phyloP scores from a whole-genome alignment of 2,113 vertebrate species.

The Dasyurus viverrinus region DNA sequence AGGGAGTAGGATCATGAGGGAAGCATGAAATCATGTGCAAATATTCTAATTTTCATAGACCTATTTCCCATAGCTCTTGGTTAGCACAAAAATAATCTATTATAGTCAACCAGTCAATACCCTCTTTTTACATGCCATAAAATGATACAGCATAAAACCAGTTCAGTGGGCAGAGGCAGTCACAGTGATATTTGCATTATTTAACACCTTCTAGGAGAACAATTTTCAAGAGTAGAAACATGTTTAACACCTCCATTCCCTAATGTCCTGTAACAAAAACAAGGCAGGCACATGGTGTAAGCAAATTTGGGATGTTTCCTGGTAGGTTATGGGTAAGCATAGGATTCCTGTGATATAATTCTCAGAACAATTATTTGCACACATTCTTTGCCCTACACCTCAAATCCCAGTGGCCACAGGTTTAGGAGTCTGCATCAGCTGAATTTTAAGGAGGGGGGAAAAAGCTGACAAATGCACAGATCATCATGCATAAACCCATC shows the following conservation, averaged over 20 bases:
- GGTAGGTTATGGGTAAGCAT: slow-evolving; percentile 51
- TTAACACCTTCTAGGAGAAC: slow-evolving; percentile 54
- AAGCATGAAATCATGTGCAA: slow-evolving; percentile 38
- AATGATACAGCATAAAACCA: slow-evolving; percentile 51
- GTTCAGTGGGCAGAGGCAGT: slow-evolving; percentile 51
- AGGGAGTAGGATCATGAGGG: slow-evolving; percentile 26
- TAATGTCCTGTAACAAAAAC: slow-evolving; percentile 55
- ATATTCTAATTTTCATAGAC: not conserved
- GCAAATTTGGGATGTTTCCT: slow-evolving; percentile 70
- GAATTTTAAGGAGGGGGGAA: not conserved
- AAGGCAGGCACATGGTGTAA: slow-evolving; percentile 69
- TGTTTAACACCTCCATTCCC: slow-evolving; percentile 51
- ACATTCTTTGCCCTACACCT: slow-evolving; percentile 60
- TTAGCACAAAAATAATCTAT: slow-evolving; percentile 36
- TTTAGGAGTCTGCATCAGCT: slow-evolving; percentile 56
- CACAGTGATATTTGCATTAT: slow-evolving; percentile 61
- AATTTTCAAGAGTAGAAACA: slow-evolving; percentile 69
- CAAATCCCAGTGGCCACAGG: slow-evolving; percentile 51
- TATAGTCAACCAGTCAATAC: slow-evolving; percentile 46
- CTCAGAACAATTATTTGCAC: slow-evolving; percentile 70
- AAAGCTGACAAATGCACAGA: slow-evolving; percentile 26
- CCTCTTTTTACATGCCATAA: slow-evolving; percentile 47
- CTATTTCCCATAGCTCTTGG: slow-evolving; percentile 48
- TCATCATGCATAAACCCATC: slow-evolving; percentile 56
- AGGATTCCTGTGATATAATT: slow-evolving; percentile 53